phyloP scores from a whole-genome alignment of 2,797 vertebrate genomes.

The Allobates femoralis region DNA sequence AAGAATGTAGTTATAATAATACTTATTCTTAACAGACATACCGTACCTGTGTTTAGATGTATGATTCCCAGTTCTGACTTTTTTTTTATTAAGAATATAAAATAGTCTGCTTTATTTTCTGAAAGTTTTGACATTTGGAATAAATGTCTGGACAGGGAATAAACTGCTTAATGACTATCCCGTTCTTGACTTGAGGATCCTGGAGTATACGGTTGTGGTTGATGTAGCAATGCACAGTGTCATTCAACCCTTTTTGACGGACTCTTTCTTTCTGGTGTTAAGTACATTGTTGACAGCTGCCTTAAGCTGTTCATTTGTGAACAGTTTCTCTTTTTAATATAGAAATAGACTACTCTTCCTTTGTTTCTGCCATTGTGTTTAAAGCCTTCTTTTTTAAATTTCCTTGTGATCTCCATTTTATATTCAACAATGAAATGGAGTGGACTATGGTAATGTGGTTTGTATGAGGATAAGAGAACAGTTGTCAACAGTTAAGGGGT shows the following conservation, averaged over 20 bases:
- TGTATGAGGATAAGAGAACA: constrained; percentile 19
- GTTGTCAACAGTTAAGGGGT: constrained; percentile 28
- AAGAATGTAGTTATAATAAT: constrained; percentile 88
- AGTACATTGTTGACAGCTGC: constrained; percentile 72
- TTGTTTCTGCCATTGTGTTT: constrained; percentile 68
- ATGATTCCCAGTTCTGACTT: constrained; percentile 75
- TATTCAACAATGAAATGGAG: constrained; percentile 45
- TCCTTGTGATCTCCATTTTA: background rate
- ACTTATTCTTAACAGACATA: constrained; percentile 83
- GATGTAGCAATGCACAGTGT: constrained; percentile 70
- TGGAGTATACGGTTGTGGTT: constrained; percentile 72
- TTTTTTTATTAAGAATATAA: constrained; percentile 64
- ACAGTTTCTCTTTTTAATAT: constrained; percentile 72
- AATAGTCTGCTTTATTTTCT: constrained; percentile 78
- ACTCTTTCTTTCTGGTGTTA: constrained; percentile 64
- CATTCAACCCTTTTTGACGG: constrained; percentile 62
- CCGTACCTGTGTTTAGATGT: constrained; percentile 76
- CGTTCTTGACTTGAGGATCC: constrained; percentile 77
- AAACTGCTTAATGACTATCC: constrained; percentile 77
- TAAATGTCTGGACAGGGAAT: constrained; percentile 82
- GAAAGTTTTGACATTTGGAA: constrained; percentile 81
- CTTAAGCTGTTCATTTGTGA: constrained; percentile 74
- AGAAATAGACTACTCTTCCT: constrained; percentile 69
- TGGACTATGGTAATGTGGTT: constrained; percentile 62
- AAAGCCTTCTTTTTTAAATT: constrained; percentile 59